These are phyloP conservation scores for Crocuta crocuta DNA, from an alignment of 2,113 vertebrate species.

Conservation along the genomic window DNA sequence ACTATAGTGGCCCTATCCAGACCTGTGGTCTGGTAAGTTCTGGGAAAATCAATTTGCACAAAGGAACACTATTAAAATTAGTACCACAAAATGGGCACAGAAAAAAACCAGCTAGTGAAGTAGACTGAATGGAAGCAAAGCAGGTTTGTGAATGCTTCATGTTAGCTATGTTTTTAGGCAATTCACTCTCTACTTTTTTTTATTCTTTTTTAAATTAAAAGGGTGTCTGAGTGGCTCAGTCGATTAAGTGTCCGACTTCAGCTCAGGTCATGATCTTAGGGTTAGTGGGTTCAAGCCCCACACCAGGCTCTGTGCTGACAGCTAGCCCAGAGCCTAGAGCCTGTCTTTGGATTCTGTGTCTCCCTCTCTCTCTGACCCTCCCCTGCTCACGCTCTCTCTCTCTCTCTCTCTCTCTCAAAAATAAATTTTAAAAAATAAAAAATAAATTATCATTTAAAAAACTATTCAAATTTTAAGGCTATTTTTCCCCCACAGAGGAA, in stretches of 20 bases:
- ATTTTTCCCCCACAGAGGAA: neutral
- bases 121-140: neutral
- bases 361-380: too few relatives aligned
- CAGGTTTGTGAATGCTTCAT: neutral
- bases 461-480: neutral
- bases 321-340: too few relatives aligned
- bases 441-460: conserved; percentile 13
- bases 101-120: neutral
- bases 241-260: too few relatives aligned
- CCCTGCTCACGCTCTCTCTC: too few relatives aligned
- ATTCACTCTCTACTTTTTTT: neutral
- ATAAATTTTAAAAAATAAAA: too few relatives aligned
- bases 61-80: neutral
- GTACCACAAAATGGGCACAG: neutral
- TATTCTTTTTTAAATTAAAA: neutral
- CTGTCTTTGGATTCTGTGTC: too few relatives aligned
- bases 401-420: too few relatives aligned
- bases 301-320: too few relatives aligned
- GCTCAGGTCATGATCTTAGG: too few relatives aligned
- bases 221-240: too few relatives aligned
- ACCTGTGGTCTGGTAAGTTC: neutral
- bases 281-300: too few relatives aligned
- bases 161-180: neutral
- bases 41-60: neutral
- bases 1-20: neutral